phyloP scores from a whole-genome alignment of 2,888 invertebrate genomes.

The Epirrhoe tristata region DNA sequence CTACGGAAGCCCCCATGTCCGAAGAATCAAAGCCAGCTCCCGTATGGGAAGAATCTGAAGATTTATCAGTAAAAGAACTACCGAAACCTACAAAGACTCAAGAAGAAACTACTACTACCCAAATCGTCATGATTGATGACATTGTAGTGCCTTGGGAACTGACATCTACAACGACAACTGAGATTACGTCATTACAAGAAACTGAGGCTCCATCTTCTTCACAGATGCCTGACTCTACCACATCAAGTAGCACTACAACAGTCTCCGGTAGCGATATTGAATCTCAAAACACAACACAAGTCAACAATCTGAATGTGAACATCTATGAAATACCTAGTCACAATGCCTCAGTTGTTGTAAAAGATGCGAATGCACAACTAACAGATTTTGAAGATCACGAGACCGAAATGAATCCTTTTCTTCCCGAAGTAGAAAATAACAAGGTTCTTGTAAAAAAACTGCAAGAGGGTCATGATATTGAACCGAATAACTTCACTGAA shows the following conservation, averaged over 20 bases:
- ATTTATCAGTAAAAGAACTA: slow-evolving; percentile 51
- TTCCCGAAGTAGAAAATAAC: slow-evolving; percentile 88
- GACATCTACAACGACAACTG: slow-evolving; percentile 36
- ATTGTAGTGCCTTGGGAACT: slow-evolving; percentile 38
- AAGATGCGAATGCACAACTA: slow-evolving; percentile 59
- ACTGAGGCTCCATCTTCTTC: slow-evolving; percentile 7
- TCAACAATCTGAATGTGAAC: slow-evolving; percentile 73
- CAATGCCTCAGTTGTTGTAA: slow-evolving; percentile 54
- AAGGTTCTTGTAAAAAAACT: slow-evolving; percentile 85
- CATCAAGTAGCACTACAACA: slow-evolving; percentile 26
- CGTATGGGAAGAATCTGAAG: slow-evolving; percentile 73
- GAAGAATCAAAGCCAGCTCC: slow-evolving; percentile 64
- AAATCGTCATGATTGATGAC: slow-evolving; percentile 37
- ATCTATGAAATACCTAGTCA: slow-evolving; percentile 76
- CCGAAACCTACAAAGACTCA: slow-evolving; percentile 30
- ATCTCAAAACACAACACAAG: slow-evolving; percentile 57
- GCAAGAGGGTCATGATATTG: slow-evolving; percentile 84
- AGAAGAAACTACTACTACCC: slow-evolving; percentile 34
- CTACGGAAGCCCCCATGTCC: slow-evolving; percentile 18
- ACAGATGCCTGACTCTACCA: slow-evolving; percentile 14
- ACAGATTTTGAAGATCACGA: slow-evolving; percentile 74
- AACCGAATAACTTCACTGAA: slow-evolving; percentile 71
- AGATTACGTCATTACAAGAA: slow-evolving; percentile 20
- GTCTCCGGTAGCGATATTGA: slow-evolving; percentile 36
- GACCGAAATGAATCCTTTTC: slow-evolving; percentile 88